These are phyloP conservation scores for Takifugu rubripes DNA, from an alignment of 2,797 vertebrate genomes.

Conservation along the genomic window DNA sequence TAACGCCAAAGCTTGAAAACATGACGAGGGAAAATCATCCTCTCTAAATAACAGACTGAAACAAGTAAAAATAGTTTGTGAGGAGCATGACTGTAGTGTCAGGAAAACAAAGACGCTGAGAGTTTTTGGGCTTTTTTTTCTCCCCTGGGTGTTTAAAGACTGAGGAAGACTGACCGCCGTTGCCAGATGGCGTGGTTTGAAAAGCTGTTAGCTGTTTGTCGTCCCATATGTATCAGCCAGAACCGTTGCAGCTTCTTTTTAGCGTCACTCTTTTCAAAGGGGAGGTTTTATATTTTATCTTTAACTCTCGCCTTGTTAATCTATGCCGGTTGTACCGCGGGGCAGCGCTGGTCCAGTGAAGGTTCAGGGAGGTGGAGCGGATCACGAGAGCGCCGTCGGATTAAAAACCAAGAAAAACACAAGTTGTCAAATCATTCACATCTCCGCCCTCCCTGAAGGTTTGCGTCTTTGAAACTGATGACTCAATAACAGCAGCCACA, in stretches of 20 bases:
- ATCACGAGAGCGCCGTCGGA: background rate
- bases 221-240: background rate
- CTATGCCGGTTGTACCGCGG: no score
- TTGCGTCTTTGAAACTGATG: conserved; percentile 16
- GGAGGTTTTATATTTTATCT: no score
- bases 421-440: background rate
- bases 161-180: conserved; percentile 3
- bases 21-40: conserved; percentile 34
- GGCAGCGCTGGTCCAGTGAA: conserved; percentile 1
- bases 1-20: background rate
- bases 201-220: no score
- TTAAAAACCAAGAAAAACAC: conserved; percentile 3
- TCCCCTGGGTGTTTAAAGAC: conserved; percentile 22
- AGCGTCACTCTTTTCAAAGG: no score
- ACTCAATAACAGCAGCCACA: conserved; percentile 17
- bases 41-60: conserved; percentile 31
- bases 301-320: no score
- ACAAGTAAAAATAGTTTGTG: conserved; percentile 22
- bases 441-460: conserved; percentile 5
- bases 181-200: conserved; percentile 1
- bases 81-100: conserved; percentile 36
- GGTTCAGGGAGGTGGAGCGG: background rate
- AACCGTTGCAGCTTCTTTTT: background rate
- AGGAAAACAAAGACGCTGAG: conserved; percentile 21
- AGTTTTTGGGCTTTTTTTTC: no score